A percentile compares a stretch with the other conserved stretches of the same genome.
Evolutionary conservation across 2,888 invertebrate species (phyloP).

Genomic region (Cheilosia pagana): DNA sequence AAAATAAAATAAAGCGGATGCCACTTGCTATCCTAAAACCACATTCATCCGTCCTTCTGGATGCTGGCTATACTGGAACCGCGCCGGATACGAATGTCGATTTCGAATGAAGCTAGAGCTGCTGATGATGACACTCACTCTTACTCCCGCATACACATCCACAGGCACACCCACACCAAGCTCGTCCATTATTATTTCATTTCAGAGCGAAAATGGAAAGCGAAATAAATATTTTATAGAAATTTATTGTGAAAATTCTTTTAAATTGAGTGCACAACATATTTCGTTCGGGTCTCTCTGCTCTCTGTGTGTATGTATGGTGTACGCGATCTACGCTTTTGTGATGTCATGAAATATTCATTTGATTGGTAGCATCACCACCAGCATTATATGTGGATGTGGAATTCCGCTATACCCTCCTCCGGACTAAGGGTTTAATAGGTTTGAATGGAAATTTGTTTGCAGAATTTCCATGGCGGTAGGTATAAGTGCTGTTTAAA

Average conservation of each 20-base stretch:
- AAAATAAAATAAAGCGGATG: constrained; percentile 47
- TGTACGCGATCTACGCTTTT: neutral
- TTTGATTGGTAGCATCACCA: constrained; percentile 63
- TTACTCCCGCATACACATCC: neutral
- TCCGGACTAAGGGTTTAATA: constrained; percentile 58
- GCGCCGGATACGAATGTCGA: constrained; percentile 68
- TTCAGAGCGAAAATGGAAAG: constrained; percentile 66
- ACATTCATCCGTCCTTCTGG: constrained; percentile 61
- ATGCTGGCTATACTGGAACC: constrained; percentile 17
- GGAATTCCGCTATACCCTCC: neutral
- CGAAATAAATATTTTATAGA: constrained; percentile 74
- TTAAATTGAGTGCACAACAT: constrained; percentile 72
- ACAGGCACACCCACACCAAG: neutral
- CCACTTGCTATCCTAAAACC: constrained; percentile 69
- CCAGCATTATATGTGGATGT: neutral
- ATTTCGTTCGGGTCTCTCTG: constrained; percentile 23
- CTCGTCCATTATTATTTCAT: constrained; percentile 71
- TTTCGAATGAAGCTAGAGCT: constrained; percentile 58
- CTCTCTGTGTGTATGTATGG: neutral
- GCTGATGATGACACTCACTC: constrained; percentile 34
- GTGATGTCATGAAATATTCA: constrained; percentile 71
- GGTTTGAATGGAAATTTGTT: constrained; percentile 64
- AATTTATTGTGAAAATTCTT: constrained; percentile 74
- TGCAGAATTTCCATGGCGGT: constrained; percentile 27
- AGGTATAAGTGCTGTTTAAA: constrained; percentile 55